Conservation (phyloP, 2,113 vertebrate species). For the Ptilonorhynchus violaceus region DNA sequence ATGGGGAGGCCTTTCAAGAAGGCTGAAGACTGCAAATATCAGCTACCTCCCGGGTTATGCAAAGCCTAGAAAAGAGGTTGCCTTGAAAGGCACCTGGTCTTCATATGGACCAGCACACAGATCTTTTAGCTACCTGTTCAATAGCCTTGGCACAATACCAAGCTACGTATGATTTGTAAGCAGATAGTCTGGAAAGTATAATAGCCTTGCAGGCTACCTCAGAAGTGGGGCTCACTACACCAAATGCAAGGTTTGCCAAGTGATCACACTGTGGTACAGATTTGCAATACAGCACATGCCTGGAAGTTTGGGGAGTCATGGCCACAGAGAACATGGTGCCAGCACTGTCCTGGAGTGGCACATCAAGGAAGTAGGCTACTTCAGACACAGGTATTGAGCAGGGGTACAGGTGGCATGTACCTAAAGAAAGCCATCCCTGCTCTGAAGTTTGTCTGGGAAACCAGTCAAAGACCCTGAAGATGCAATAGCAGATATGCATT, state of each 20-base stretch:
- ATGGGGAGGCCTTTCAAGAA: background rate
- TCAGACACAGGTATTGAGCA: background rate
- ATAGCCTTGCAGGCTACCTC: background rate
- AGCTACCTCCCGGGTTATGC: background rate
- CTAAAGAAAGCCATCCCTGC: background rate
- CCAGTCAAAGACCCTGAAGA: background rate
- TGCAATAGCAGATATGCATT: background rate
- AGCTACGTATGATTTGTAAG: background rate
- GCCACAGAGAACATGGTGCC: background rate
- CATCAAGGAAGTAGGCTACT: background rate
- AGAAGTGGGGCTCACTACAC: rapidly evolving
- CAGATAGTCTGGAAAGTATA: background rate
- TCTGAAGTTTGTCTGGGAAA: background rate
- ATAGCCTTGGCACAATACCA: background rate
- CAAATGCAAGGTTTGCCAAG: background rate
- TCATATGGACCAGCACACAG: background rate
- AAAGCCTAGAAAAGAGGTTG: background rate
- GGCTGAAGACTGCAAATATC: background rate
- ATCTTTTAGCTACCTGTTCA: background rate
- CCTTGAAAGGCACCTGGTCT: background rate
- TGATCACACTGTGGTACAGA: background rate
- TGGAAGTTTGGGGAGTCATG: background rate
- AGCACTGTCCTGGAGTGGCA: background rate
- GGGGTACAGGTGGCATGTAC: background rate
- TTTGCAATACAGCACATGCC: background rate